phyloP scores from a whole-genome alignment of 53 echinoderm and acorn worm species.

The Holothuria leucospilota region DNA sequence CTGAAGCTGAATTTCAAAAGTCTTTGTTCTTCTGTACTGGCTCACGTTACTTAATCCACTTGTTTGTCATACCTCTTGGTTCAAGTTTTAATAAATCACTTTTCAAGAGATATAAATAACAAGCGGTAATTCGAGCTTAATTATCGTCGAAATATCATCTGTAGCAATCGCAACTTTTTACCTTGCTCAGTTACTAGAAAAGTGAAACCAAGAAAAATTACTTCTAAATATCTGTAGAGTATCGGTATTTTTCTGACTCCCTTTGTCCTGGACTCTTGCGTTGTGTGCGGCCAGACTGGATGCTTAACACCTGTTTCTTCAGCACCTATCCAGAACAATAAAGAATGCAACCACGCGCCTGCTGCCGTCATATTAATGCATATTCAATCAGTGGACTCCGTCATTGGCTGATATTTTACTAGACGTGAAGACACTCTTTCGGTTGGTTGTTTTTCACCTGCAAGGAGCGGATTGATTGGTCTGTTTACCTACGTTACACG shows the following conservation, averaged over 20 bases:
- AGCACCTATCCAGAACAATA: background rate
- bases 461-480: constrained; percentile 22
- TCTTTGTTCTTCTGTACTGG: background rate
- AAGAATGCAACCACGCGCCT: constrained; percentile 33
- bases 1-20: constrained; percentile 2
- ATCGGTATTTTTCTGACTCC: constrained; percentile 40
- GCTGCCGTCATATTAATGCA: constrained; percentile 3
- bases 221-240: constrained; percentile 35
- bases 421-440: constrained; percentile 10
- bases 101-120: constrained; percentile 10
- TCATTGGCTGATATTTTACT: constrained; percentile 9
- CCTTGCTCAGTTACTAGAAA: background rate
- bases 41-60: constrained; percentile 4
- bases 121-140: constrained; percentile 23
- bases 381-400: background rate
- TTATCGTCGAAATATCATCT: constrained; percentile 28
- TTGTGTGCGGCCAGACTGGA: constrained; percentile 38
- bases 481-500: constrained; percentile 4
- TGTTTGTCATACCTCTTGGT: constrained; percentile 10
- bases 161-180: background rate
- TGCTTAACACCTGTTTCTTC: constrained; percentile 45
- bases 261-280: constrained; percentile 32
- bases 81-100: constrained; percentile 28
- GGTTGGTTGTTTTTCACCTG: constrained; percentile 24
- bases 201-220: constrained; percentile 42